Conservation (phyloP, 1,140 invertebrate species). For the Scaptomyza montana region DNA sequence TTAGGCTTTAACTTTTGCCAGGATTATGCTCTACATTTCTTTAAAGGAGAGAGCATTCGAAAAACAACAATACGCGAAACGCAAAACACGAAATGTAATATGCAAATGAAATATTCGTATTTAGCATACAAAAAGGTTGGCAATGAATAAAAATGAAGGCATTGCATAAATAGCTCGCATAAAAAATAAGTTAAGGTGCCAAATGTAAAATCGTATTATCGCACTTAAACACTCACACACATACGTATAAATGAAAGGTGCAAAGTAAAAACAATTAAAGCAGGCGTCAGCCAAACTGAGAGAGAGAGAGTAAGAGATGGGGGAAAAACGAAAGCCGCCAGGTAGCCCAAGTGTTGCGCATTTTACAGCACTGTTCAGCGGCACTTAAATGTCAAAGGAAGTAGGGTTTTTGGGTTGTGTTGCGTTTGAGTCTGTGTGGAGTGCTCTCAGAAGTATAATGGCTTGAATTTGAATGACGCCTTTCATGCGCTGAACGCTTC, state of each 20-base stretch:
- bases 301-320: constrained; percentile 1
- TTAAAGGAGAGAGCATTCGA: background rate
- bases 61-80: background rate
- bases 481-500: constrained; percentile 60
- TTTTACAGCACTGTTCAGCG: constrained; percentile 34
- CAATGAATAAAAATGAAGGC: constrained; percentile 69
- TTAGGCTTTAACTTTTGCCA: background rate
- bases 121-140: constrained; percentile 51
- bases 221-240: constrained; percentile 24
- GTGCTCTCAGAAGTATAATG: constrained; percentile 51
- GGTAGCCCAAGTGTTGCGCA: constrained; percentile 45
- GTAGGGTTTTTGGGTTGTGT: background rate
- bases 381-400: constrained; percentile 4
- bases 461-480: constrained; percentile 75
- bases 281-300: constrained; percentile 16
- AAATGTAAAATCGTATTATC: constrained; percentile 66
- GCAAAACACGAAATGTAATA: constrained; percentile 29
- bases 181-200: constrained; percentile 71
- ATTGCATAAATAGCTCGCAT: constrained; percentile 73
- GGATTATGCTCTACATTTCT: background rate
- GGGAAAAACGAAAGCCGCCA: background rate
- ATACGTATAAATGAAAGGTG: constrained; percentile 10
- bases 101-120: constrained; percentile 65
- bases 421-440: constrained; percentile 12
- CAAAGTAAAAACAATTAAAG: constrained; percentile 65